These are phyloP conservation scores for Agriopis marginaria DNA, from an alignment of 2,888 invertebrate species.

Conservation along the genomic window DNA sequence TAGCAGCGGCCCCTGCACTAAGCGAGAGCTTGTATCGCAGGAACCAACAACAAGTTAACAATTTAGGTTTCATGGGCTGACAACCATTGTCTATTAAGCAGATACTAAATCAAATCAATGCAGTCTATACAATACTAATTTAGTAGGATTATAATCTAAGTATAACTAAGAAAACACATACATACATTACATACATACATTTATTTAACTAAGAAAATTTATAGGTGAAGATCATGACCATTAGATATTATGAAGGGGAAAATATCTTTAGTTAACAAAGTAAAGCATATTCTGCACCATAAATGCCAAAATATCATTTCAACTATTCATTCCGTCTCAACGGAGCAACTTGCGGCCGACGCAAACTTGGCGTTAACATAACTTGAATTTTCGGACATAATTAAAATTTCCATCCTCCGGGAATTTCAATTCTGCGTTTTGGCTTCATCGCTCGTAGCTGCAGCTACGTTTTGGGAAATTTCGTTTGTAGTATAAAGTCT, in stretches of 20 bases:
- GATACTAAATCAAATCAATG: too few species aligned
- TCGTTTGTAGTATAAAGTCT: background rate
- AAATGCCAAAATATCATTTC: background rate
- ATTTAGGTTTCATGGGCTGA: too few species aligned
- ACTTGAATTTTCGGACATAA: slow-evolving; percentile 64
- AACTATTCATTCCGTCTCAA: slow-evolving; percentile 23
- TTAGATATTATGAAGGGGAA: background rate
- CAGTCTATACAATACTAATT: too few species aligned
- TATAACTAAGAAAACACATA: too few species aligned
- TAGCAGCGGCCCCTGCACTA: too few species aligned
- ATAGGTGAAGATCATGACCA: too few species aligned
- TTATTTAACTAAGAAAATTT: too few species aligned
- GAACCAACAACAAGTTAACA: too few species aligned
- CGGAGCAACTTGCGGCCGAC: slow-evolving; percentile 39
- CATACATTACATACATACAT: too few species aligned
- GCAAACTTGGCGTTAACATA: slow-evolving; percentile 52
- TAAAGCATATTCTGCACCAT: background rate
- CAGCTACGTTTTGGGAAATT: slow-evolving; percentile 5
- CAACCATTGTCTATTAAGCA: too few species aligned
- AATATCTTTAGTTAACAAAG: background rate
- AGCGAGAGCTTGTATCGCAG: too few species aligned
- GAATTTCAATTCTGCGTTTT: slow-evolving; percentile 41
- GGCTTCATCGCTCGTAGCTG: slow-evolving; percentile 41
- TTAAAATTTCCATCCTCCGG: slow-evolving; percentile 59
- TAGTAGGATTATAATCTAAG: too few species aligned